Percentiles rank a stretch among this genome's conserved stretches.
These are phyloP conservation scores for Eutrigla gurnardus DNA, from an alignment of 2,797 vertebrate genomes.

Conservation along the genomic window DNA sequence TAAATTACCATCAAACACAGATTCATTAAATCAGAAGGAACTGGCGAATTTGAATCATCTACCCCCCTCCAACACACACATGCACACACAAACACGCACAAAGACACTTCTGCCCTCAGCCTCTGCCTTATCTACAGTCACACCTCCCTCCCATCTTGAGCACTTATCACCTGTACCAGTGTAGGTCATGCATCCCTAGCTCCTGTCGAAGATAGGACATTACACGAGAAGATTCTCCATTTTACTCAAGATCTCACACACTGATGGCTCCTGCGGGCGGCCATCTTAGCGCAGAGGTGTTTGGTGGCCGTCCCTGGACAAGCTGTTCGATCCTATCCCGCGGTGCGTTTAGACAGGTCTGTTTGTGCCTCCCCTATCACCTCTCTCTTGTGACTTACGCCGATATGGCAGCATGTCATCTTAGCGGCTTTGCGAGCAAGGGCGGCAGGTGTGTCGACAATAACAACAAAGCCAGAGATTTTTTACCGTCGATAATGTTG, in stretches of 20 bases:
- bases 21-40: slow-evolving; percentile 39
- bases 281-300: slow-evolving; percentile 55
- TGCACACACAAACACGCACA: no score
- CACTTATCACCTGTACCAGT: slow-evolving; percentile 71
- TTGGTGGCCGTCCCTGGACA: slow-evolving; percentile 49
- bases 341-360: slow-evolving; percentile 57
- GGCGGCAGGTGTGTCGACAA: slow-evolving; percentile 28
- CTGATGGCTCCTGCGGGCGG: slow-evolving; percentile 55
- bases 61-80: no score
- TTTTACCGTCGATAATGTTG: slow-evolving; percentile 34
- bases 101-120: neutral
- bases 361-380: slow-evolving; percentile 61
- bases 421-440: slow-evolving; percentile 38
- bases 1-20: slow-evolving; percentile 45
- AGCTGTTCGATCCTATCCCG: slow-evolving; percentile 57
- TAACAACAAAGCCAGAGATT: slow-evolving; percentile 43
- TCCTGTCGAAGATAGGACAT: slow-evolving; percentile 67
- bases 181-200: slow-evolving; percentile 67
- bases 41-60: slow-evolving; percentile 5
- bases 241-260: slow-evolving; percentile 66
- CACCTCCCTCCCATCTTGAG: slow-evolving; percentile 63
- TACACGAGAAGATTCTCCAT: slow-evolving; percentile 59
- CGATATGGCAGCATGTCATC: slow-evolving; percentile 43
- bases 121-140: slow-evolving; percentile 69
- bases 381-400: slow-evolving; percentile 40